Evolutionary conservation across 2,797 vertebrate species (phyloP), one percentile per base, ranked within the genome.

Genomic region (Scarus forsteni): DNA sequence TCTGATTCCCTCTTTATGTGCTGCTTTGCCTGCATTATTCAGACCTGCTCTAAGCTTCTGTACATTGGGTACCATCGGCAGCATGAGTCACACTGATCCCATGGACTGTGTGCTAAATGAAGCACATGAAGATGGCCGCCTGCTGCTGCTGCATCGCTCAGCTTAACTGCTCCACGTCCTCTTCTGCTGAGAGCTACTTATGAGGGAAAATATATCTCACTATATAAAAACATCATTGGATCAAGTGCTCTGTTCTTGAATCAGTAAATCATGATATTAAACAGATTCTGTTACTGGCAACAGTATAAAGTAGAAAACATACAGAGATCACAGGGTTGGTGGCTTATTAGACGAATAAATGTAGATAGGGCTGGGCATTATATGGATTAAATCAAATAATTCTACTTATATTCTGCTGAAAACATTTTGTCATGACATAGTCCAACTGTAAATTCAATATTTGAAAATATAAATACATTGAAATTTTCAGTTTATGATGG

Each of bases 311-410:
- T 76, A 42, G 44, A 34, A 39, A 3, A 73, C 59, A 85, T 18
- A n/a, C 39, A 38, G 3, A 35, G 66, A 53, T 72, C 34, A 36
- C 9, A 6, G 40, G 36, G 51, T 43, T 10, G 45, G 53, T 12
- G 66, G 52, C 10, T 15, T 19, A 54, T 42, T 52, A 39, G 40
- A 39, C 48, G 60, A 58, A 65, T 60, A 40, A 53, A 67, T 65
- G 6, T 27, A 27, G 27, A 27, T 27, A 27, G 27, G 27, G 27
- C 27, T 27, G 27, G 27, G 27, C 4, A 27, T 2, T 27, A 27
- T 27, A 27, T 27, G 27, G 27, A 27, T 27, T 27, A 27, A 27
- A 27, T 27, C 27, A 4, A 27, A 2, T 27, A 27, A 27, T 27
- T 27, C 27, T 2, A 27, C 27, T 27, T 27, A 27, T 27, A 2